Evolutionary conservation across 2,888 invertebrate species (phyloP).

Genomic region (Macrophya alboannulata): DNA sequence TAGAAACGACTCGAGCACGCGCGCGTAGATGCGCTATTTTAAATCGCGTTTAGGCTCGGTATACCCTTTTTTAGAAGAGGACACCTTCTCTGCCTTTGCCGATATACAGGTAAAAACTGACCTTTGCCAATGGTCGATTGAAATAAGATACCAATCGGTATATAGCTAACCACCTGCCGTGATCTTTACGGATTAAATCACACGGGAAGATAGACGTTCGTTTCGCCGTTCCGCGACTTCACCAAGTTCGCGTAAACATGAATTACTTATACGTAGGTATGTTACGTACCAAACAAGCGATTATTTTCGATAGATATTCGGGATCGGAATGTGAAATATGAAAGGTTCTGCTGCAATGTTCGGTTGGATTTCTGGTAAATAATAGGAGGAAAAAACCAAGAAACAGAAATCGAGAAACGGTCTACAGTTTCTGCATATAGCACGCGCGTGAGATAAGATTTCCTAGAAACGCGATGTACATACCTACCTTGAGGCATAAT

Average conservation of each 20-base stretch:
- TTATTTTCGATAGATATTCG: not conserved
- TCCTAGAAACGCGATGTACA: slow-evolving; percentile 37
- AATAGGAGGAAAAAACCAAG: not conserved
- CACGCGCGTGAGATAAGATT: slow-evolving; percentile 19
- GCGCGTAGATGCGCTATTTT: slow-evolving; percentile 36
- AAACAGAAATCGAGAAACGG: slow-evolving; percentile 26
- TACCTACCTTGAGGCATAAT: not conserved
- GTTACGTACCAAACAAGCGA: not conserved
- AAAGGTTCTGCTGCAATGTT: not conserved
- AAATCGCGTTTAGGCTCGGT: slow-evolving; percentile 43
- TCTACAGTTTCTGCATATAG: not conserved
- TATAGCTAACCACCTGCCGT: slow-evolving; percentile 43
- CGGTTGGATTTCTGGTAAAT: not conserved
- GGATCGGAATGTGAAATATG: slow-evolving; percentile 43
- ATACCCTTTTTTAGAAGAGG: slow-evolving; percentile 51
- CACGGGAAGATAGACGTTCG: slow-evolving; percentile 39
- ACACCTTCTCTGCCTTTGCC: slow-evolving; percentile 43
- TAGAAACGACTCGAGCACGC: slow-evolving; percentile 26
- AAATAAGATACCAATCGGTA: slow-evolving; percentile 46
- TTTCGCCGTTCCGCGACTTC: not conserved
- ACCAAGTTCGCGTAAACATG: not conserved
- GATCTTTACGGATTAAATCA: slow-evolving; percentile 47
- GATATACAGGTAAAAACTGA: slow-evolving; percentile 39
- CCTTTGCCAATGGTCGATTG: slow-evolving; percentile 54
- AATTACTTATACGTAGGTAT: not conserved